A percentile compares a stretch with the other conserved stretches of the same genome.
phyloP scores from a whole-genome alignment of 2,797 vertebrate genomes.

The Galago senegalensis region DNA sequence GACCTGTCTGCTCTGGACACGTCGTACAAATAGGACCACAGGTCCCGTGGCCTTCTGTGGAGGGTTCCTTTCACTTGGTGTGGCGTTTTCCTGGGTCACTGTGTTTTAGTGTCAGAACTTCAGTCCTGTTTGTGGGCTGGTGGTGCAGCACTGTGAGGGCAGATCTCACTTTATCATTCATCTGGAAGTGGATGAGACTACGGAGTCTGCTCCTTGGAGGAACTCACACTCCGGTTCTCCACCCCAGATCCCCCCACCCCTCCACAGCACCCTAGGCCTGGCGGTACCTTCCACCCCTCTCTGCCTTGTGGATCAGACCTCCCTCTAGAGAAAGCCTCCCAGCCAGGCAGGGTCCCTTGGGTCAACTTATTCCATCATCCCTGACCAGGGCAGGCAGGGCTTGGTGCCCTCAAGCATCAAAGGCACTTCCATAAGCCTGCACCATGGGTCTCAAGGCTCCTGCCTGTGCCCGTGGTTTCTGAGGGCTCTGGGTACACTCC shows the following conservation, averaged over 20 bases:
- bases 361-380: neutral
- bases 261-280: neutral
- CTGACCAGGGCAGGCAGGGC: neutral
- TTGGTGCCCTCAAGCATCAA: neutral
- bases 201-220: no score
- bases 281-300: neutral
- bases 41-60: neutral
- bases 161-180: neutral
- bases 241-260: neutral
- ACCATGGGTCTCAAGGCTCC: neutral
- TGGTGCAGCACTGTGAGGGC: rapidly evolving
- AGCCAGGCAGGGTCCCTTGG: neutral
- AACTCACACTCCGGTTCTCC: no score
- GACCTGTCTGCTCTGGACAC: neutral
- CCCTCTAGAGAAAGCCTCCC: no score
- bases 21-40: neutral
- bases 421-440: neutral
- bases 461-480: rapidly evolving
- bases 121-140: no score
- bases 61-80: neutral
- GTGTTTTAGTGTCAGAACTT: rapidly evolving
- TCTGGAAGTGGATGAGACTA: no score
- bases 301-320: neutral
- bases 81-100: rapidly evolving
- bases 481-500: rapidly evolving